Evolutionary conservation across 2,888 invertebrate species (phyloP).

Genomic region (Druceiella hillmani): DNA sequence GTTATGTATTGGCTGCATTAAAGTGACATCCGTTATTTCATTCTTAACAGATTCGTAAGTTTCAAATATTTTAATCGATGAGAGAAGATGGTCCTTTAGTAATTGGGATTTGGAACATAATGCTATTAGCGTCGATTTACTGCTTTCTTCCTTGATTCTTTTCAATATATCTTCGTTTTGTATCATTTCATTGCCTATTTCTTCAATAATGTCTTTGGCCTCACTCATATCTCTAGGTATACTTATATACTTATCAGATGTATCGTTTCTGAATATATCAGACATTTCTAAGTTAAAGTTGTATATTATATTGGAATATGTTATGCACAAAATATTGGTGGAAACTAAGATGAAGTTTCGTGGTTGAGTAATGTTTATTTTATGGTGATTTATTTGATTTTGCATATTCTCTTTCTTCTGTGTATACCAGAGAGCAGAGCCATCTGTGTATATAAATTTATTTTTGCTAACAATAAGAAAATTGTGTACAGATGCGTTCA

Average conservation of each 20-base stretch:
- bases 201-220: slow-evolving; percentile 29
- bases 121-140: slow-evolving; percentile 34
- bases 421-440: slow-evolving; percentile 37
- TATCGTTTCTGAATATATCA: slow-evolving; percentile 26
- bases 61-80: slow-evolving; percentile 31
- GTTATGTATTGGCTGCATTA: slow-evolving; percentile 32
- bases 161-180: slow-evolving; percentile 30
- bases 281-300: slow-evolving; percentile 31
- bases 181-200: slow-evolving; percentile 32
- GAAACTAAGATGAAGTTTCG: slow-evolving; percentile 34
- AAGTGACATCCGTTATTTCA: slow-evolving; percentile 27
- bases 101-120: slow-evolving; percentile 37
- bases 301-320: slow-evolving; percentile 35
- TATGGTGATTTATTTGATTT: slow-evolving; percentile 28
- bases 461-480: slow-evolving; percentile 26
- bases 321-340: slow-evolving; percentile 35
- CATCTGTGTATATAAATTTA: slow-evolving; percentile 36
- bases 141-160: slow-evolving; percentile 31
- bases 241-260: slow-evolving; percentile 26
- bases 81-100: slow-evolving; percentile 31
- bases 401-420: slow-evolving; percentile 29
- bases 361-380: slow-evolving; percentile 32
- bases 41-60: slow-evolving; percentile 32
- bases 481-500: slow-evolving; percentile 36
- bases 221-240: slow-evolving; percentile 31